Conservation (phyloP, 1,140 invertebrate species). For the Zaprionus lachaisei region DNA sequence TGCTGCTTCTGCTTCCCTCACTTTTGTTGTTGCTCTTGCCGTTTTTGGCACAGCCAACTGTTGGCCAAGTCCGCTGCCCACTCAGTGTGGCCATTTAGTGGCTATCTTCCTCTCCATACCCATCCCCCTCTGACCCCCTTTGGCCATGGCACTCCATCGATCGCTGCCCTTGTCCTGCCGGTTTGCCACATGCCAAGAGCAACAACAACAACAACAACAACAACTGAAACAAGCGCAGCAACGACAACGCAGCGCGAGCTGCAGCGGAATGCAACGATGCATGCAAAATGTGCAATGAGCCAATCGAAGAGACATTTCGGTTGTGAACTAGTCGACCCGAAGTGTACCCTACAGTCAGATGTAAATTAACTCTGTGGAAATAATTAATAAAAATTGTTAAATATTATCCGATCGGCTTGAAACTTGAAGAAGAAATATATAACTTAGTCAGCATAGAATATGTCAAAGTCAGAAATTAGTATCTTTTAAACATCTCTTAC, state of each 20-base stretch:
- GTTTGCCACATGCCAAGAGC: constrained; percentile 54
- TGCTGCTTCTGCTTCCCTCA: constrained; percentile 2
- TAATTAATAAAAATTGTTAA: background rate
- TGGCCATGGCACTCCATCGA: constrained; percentile 33
- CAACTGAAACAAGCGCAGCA: constrained; percentile 23
- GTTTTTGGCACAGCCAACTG: constrained; percentile 39
- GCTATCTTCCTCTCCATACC: background rate
- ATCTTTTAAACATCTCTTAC: too few species aligned
- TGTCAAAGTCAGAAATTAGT: too few species aligned
- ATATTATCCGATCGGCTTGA: background rate
- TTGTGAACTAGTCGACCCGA: constrained; percentile 17
- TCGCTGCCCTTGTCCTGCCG: constrained; percentile 52
- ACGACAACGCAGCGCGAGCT: constrained; percentile 14
- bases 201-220: constrained; percentile 16
- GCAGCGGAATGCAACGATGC: constrained; percentile 53
- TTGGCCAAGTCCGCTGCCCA: constrained; percentile 38
- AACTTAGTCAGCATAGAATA: too few species aligned
- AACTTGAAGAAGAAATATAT: background rate
- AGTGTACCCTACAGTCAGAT: constrained; percentile 8
- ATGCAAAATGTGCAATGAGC: constrained; percentile 54
- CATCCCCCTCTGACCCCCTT: constrained; percentile 17
- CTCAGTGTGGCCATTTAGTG: constrained; percentile 13
- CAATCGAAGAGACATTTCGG: constrained; percentile 34
- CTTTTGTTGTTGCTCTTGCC: background rate
- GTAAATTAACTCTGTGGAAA: background rate